Evolutionary conservation across 1,140 invertebrate genomes (phyloP).

Genomic region (Drosophila chauvacae): DNA sequence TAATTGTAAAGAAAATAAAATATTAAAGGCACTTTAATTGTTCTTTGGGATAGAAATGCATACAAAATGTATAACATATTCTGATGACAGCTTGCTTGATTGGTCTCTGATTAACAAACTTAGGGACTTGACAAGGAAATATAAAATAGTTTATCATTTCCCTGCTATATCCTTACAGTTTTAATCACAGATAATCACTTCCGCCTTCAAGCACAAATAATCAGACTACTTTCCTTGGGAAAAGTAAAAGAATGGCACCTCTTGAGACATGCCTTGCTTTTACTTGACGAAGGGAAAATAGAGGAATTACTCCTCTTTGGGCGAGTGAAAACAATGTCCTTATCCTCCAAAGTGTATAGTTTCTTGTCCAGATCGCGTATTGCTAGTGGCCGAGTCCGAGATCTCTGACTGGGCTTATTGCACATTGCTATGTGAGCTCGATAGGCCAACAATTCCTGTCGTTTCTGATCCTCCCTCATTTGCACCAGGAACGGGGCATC

Average conservation of each 20-base stretch:
- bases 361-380: slow-evolving; percentile 1
- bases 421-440: slow-evolving; percentile 1
- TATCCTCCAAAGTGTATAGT: slow-evolving; percentile 13
- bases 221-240: neutral
- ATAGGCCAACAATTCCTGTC: slow-evolving; percentile 47
- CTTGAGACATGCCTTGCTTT: neutral
- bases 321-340: neutral
- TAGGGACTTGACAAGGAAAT: neutral
- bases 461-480: slow-evolving; percentile 45
- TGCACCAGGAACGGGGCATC: slow-evolving; percentile 36
- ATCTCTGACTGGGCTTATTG: no score
- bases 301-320: neutral
- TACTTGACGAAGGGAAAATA: slow-evolving; percentile 6
- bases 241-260: slow-evolving; percentile 3
- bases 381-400: neutral
- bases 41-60: neutral
- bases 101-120: neutral
- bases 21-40: neutral
- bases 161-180: neutral
- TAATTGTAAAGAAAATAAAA: slow-evolving; percentile 7
- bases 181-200: neutral
- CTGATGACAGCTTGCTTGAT: neutral
- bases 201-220: neutral
- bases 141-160: neutral
- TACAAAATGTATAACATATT: neutral